Base-by-base conservation (phyloP, 2,888 invertebrate species). In the Agrochola circellaris region DNA sequence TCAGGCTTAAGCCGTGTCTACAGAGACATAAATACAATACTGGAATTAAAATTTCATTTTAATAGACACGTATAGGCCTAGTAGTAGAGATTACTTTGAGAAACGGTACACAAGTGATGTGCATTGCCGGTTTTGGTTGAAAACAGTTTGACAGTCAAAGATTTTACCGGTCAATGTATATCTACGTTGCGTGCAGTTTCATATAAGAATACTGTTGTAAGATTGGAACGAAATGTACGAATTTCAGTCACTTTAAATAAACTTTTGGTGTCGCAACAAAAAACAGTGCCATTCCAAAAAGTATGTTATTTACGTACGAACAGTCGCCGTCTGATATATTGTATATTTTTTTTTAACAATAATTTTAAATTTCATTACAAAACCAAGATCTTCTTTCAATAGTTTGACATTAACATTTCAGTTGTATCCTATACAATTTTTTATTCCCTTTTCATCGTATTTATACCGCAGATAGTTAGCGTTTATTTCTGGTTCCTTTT, bases 31-130 rank as follows among this genome's bases (percentile, higher is more conserved):
- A 64, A 79, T 77, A 87, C 69, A 85, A 75, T 88, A 89, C 66
- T 79, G 61, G 79, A 76, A 80, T 89, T 51, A 75, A 78, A 82
- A 77, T 62, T 56, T 56, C 15, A 77, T 83, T 77, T 81, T 75
- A 71, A 76, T 77, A 84, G 58, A 88, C 82, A 86, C 67, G 7
- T 48, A 68, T 79, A 88, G 82, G 84, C 84, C 80, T 82, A 82
- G 56, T 60, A 56, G 23, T 81, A 73, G 69, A 79, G 15, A 76
- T 56, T 72, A 66, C 13, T 65, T 60, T 45, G 34, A 71, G 75
- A 81, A 77, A 79, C 48, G 15, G 48, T 75, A 75, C 69, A 56
- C 73, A 64, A 74, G 13, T 7, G 13, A 34, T 71, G 13, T 69
- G 23, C 58, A 77, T 73, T 77, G 64, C 56, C 48, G 26, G 61